These are phyloP conservation scores for Rhabdornis inornatus DNA, from an alignment of 2,113 vertebrate genomes.

Conservation along the genomic window DNA sequence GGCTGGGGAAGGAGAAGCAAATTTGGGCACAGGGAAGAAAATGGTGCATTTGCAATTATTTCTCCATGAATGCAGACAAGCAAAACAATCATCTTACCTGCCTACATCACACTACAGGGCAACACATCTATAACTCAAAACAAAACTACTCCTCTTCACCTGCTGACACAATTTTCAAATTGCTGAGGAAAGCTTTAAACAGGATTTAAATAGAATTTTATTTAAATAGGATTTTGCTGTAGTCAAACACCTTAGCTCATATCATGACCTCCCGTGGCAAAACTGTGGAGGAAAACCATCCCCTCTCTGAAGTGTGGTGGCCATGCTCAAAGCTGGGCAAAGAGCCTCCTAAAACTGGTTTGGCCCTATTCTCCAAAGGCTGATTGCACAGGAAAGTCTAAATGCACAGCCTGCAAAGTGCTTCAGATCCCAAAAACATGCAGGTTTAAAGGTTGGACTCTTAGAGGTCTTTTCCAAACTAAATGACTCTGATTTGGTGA, in stretches of 20 bases:
- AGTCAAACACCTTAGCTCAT: neutral
- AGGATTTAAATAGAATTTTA: neutral
- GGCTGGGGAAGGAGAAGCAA: neutral
- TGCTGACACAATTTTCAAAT: neutral
- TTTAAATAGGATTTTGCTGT: neutral
- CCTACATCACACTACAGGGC: neutral
- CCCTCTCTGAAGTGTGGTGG: neutral
- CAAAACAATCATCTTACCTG: neutral
- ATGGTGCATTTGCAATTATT: neutral
- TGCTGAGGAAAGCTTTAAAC: neutral
- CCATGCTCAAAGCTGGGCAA: neutral
- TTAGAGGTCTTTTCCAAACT: neutral
- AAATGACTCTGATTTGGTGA: neutral
- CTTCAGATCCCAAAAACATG: neutral
- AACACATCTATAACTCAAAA: neutral
- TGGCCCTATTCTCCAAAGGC: neutral
- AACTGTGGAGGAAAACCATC: neutral
- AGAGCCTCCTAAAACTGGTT: neutral
- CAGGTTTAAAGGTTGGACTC: neutral
- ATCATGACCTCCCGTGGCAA: neutral
- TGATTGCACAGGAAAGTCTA: neutral
- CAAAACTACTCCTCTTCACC: neutral
- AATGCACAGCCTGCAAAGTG: neutral
- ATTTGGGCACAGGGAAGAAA: neutral
- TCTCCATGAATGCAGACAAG: neutral